Percentiles rank a stretch among this genome's conserved stretches.
Conservation (phyloP, 2,113 vertebrate genomes). For the Pseudorectes ferrugineus region DNA sequence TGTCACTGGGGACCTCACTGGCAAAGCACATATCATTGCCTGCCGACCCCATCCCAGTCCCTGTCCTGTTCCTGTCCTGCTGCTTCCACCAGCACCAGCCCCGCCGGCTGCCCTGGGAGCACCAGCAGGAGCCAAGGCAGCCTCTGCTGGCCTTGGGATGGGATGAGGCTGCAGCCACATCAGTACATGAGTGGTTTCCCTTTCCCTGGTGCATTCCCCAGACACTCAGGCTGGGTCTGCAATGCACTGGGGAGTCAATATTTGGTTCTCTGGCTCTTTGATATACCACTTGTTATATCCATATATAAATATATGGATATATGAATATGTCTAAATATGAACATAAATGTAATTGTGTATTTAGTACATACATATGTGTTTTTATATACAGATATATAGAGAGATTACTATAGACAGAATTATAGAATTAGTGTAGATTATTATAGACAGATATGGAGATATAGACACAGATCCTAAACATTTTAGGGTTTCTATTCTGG, state of each 20-base stretch:
- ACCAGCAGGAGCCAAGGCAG: background rate
- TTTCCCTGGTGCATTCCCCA: background rate
- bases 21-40: background rate
- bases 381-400: background rate
- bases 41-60: background rate
- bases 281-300: background rate
- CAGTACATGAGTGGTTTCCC: background rate
- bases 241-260: background rate
- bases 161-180: background rate
- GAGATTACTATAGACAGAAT: background rate
- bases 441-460: background rate
- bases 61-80: background rate
- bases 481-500: background rate
- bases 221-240: background rate
- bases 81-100: background rate
- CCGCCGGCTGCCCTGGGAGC: rapidly evolving
- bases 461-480: background rate
- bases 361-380: background rate
- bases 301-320: background rate
- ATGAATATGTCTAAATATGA: background rate
- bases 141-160: background rate
- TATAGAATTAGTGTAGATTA: no score
- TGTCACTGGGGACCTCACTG: rapidly evolving
- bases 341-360: background rate
- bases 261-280: background rate